phyloP scores from a whole-genome alignment of 1,140 invertebrate genomes.

The Sitobion miscanthi region DNA sequence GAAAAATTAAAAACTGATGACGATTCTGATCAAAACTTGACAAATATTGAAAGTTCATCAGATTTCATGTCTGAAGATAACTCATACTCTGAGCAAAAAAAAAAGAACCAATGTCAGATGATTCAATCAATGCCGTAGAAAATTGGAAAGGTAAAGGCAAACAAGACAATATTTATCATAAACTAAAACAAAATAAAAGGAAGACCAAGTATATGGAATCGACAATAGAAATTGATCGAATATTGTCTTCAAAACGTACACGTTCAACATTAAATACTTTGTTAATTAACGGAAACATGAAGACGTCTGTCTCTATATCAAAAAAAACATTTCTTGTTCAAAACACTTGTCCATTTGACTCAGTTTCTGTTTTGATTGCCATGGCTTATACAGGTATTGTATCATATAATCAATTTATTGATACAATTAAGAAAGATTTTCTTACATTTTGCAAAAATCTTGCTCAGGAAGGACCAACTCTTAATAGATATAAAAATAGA shows the following conservation, averaged over 20 bases:
- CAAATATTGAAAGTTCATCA: not conserved
- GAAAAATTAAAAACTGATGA: no score
- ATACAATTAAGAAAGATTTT: no score
- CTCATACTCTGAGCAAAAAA: not conserved
- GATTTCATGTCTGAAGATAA: not conserved
- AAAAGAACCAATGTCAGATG: not conserved
- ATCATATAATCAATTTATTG: no score
- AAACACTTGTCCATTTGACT: not conserved
- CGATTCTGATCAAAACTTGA: no score
- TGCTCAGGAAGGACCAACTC: no score
- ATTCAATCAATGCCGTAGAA: not conserved
- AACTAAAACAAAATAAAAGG: not conserved
- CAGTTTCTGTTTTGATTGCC: not conserved
- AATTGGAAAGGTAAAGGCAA: not conserved
- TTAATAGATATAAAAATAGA: no score
- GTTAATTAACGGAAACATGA: not conserved
- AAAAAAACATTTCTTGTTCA: no score
- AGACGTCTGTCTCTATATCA: not conserved
- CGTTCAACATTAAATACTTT: not conserved
- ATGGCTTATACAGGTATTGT: not conserved
- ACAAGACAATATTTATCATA: not conserved
- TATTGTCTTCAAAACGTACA: not conserved
- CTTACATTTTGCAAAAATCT: no score
- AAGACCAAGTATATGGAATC: not conserved
- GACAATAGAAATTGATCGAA: not conserved